Percentiles rank a stretch among this genome's conserved stretches.
Conservation (phyloP, 2,888 invertebrate genomes). For the Pollenia angustigena region DNA sequence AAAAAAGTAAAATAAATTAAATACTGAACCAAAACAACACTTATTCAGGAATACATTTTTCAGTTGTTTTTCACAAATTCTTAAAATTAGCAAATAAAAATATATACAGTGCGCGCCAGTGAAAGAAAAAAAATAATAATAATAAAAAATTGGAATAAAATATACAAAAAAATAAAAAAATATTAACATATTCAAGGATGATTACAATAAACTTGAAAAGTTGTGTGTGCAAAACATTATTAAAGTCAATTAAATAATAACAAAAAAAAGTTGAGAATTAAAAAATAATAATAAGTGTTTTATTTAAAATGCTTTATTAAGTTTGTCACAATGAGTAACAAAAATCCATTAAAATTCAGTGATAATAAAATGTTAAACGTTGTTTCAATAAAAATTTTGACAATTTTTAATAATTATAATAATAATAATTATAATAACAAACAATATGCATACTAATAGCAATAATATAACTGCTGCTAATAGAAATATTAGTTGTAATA, state of each 20-base stretch:
- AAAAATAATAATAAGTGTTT: constrained; percentile 2
- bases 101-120: constrained; percentile 40
- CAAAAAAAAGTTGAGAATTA: not conserved
- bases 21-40: constrained; percentile 33
- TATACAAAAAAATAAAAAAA: not conserved
- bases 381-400: constrained; percentile 16
- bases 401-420: constrained; percentile 1
- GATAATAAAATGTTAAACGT: constrained; percentile 9
- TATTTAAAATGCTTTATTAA: constrained; percentile 35
- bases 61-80: constrained; percentile 64
- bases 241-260: constrained; percentile 23
- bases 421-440: constrained; percentile 13
- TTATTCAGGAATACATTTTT: constrained; percentile 52
- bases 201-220: constrained; percentile 66
- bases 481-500: constrained; percentile 36
- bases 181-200: constrained; percentile 46
- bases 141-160: constrained; percentile 12
- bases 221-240: constrained; percentile 9
- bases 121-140: constrained; percentile 26
- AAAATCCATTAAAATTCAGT: constrained; percentile 32
- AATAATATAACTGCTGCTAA: not conserved
- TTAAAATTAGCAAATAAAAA: constrained; percentile 59
- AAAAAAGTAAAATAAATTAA: constrained; percentile 23
- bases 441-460: constrained; percentile 54
- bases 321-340: constrained; percentile 7